Evolutionary conservation across 2,797 vertebrate genomes (phyloP).

Genomic region (Trematomus bernacchii): DNA sequence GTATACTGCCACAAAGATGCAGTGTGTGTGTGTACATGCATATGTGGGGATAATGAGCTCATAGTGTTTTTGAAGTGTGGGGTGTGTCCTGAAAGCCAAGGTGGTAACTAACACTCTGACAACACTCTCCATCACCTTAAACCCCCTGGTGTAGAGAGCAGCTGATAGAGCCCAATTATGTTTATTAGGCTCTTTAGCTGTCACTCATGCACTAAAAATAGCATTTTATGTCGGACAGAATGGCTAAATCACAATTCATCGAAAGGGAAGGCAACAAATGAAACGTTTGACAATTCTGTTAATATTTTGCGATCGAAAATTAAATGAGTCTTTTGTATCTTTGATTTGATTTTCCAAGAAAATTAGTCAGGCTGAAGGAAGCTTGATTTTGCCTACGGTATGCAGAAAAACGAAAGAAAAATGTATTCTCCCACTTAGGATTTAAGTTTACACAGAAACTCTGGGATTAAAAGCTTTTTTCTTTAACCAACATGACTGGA

Average conservation of each 20-base stretch:
- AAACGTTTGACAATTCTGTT: conserved; percentile 2
- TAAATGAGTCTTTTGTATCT: background rate
- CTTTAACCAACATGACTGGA: background rate
- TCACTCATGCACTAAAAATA: conserved; percentile 63
- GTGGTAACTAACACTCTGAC: conserved; percentile 67
- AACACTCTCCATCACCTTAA: conserved; percentile 67
- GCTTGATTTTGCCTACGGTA: background rate
- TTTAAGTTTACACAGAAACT: background rate
- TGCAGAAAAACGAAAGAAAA: background rate
- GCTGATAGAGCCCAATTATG: conserved; percentile 62
- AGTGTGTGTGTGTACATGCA: conserved; percentile 22
- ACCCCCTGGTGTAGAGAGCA: conserved; percentile 52
- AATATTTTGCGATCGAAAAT: conserved; percentile 5
- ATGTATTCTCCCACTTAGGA: background rate
- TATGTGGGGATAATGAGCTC: conserved; percentile 68
- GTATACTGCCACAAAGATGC: conserved; percentile 37
- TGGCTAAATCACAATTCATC: conserved; percentile 20
- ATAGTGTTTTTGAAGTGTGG: conserved; percentile 43
- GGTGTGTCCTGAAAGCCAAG: conserved; percentile 59
- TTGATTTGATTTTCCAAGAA: conserved; percentile 4
- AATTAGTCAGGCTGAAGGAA: background rate
- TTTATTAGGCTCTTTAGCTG: conserved; percentile 63
- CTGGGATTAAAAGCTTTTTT: background rate
- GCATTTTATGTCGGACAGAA: conserved; percentile 37
- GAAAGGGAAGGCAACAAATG: background rate